Conservation (phyloP, 1,140 invertebrate genomes). For the Diorhabda carinulata region DNA sequence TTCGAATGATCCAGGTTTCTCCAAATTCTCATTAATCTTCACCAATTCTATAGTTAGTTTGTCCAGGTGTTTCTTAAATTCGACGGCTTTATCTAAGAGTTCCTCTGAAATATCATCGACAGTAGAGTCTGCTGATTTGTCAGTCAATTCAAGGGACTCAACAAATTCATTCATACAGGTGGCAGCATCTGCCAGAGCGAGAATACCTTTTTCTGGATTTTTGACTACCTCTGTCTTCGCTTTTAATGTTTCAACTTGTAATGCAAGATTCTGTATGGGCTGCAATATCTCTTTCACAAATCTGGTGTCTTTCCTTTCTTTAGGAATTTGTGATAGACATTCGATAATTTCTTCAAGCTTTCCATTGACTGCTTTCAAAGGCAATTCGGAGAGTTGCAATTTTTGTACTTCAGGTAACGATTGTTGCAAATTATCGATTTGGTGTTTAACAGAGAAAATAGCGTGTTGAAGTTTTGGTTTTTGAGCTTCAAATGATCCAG, state of each 20-base stretch:
- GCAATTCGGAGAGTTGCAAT: background rate
- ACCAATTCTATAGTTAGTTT: constrained; percentile 21
- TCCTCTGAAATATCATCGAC: background rate
- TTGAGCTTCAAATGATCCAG: constrained; percentile 21
- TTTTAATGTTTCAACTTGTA: background rate
- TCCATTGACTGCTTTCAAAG: background rate
- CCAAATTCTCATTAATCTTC: constrained; percentile 11
- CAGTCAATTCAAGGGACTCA: background rate
- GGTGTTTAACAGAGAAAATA: background rate
- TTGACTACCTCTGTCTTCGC: background rate
- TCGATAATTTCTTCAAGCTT: background rate
- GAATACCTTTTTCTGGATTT: background rate
- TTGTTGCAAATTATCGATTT: background rate
- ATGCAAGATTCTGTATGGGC: background rate
- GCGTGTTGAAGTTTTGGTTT: constrained; percentile 23
- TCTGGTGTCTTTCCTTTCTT: background rate
- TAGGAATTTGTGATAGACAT: background rate
- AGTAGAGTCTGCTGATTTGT: background rate
- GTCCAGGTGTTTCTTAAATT: background rate
- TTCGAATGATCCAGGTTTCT: constrained; percentile 16
- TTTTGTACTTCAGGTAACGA: background rate
- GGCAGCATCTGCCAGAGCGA: background rate
- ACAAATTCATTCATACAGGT: background rate
- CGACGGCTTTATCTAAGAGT: background rate
- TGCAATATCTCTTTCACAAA: background rate